Conservation (phyloP, 2,888 invertebrate species). For the Petrolisthes manimaculis region DNA sequence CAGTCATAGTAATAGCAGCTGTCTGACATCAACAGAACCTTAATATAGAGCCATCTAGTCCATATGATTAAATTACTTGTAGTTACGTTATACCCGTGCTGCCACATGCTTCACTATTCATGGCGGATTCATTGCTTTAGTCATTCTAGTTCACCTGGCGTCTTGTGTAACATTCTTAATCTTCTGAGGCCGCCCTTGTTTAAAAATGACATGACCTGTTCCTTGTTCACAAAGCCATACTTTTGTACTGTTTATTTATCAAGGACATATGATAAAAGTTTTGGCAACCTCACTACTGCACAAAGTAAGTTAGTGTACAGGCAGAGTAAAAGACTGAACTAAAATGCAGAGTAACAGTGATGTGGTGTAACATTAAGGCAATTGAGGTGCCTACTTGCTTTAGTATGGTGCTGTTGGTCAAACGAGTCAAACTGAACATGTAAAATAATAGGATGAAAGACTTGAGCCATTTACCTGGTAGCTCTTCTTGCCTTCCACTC, state of each 20-base stretch:
- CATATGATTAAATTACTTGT: background rate
- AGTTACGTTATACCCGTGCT: slow-evolving; percentile 38
- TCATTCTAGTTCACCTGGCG: background rate
- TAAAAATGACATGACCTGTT: slow-evolving; percentile 3
- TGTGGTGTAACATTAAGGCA: background rate
- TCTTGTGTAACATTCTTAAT: no score
- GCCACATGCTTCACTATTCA: background rate
- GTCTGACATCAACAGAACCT: slow-evolving; percentile 10
- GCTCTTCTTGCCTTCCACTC: background rate
- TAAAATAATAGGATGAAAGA: slow-evolving; percentile 19
- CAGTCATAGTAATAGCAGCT: slow-evolving; percentile 15
- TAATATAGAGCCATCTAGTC: background rate
- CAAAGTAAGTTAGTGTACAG: background rate
- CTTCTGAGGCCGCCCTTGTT: background rate
- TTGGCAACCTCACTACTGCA: slow-evolving; percentile 2
- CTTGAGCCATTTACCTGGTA: slow-evolving; percentile 23
- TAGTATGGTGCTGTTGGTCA: background rate
- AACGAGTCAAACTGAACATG: slow-evolving; percentile 1
- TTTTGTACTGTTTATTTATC: slow-evolving; percentile 43
- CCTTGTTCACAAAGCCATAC: background rate
- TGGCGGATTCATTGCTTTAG: background rate
- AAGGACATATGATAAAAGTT: slow-evolving; percentile 34
- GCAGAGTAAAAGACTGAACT: background rate
- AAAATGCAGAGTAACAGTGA: background rate
- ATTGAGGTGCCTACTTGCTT: background rate